Percentiles rank a stretch among this genome's conserved stretches.
Evolutionary conservation across 2,797 vertebrate genomes (phyloP).

Genomic region (Cirrhinus mrigala): DNA sequence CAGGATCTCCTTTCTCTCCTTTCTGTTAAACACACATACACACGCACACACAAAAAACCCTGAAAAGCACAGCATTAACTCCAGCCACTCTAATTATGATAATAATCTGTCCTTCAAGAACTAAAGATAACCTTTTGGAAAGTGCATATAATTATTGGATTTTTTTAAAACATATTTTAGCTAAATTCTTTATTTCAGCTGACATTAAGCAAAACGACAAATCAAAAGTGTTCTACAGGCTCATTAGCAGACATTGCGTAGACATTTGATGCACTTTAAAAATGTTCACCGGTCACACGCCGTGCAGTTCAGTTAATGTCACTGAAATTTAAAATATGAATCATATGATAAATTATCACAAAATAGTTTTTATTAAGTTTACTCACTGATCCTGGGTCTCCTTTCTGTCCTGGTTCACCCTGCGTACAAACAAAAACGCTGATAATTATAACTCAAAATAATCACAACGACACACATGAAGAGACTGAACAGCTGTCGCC

Average conservation of each 20-base stretch:
- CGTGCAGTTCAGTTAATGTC: constrained; percentile 44
- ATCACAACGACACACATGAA: neutral
- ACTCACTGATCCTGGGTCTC: constrained; percentile 78
- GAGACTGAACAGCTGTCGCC: neutral
- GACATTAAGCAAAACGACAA: neutral
- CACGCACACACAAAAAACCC: neutral
- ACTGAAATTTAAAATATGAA: constrained; percentile 43
- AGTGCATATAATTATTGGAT: neutral
- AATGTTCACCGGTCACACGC: constrained; percentile 9
- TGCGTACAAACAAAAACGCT: constrained; percentile 51
- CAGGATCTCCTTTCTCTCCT: constrained; percentile 79
- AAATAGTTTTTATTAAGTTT: neutral
- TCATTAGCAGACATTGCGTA: constrained; percentile 18
- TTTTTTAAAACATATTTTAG: neutral
- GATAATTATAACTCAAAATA: neutral
- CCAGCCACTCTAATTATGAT: neutral
- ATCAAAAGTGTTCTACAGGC: neutral
- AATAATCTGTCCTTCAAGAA: neutral
- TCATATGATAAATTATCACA: constrained; percentile 22
- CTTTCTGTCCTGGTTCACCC: constrained; percentile 80
- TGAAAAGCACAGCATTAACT: neutral
- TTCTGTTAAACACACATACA: constrained; percentile 63
- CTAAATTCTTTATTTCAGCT: neutral
- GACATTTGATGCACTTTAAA: constrained; percentile 10
- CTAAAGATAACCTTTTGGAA: constrained; percentile 17